A percentile compares a stretch with the other conserved stretches of the same genome.
Conservation (phyloP, 1,140 invertebrate genomes). For the Phocides pigmalion region DNA sequence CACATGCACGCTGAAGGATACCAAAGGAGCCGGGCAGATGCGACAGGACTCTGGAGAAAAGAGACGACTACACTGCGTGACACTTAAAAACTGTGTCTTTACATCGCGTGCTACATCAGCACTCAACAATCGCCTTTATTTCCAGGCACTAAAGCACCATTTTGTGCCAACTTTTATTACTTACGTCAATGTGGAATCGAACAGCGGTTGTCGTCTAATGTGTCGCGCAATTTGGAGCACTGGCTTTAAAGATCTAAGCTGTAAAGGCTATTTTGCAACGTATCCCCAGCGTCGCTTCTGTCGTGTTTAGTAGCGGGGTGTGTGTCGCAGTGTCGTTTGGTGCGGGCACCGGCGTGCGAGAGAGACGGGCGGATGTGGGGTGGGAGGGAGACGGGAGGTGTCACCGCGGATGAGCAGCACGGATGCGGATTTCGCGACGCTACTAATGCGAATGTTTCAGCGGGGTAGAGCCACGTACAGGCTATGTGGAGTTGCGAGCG, state of each 20-base stretch:
- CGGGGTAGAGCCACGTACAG: constrained; percentile 20
- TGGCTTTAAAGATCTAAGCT: constrained; percentile 52
- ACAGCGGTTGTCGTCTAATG: constrained; percentile 78
- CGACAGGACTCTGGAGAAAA: constrained; percentile 81
- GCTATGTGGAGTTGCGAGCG: constrained; percentile 28
- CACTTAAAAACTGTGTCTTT: constrained; percentile 83
- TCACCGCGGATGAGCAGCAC: constrained; percentile 69
- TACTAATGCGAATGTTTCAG: constrained; percentile 49
- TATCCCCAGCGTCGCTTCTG: constrained; percentile 51
- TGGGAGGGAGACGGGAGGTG: constrained; percentile 61
- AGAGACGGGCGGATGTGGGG: constrained; percentile 56
- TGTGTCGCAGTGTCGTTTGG: constrained; percentile 72
- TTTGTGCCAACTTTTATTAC: constrained; percentile 1
- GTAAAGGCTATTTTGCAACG: constrained; percentile 61
- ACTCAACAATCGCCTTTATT: constrained; percentile 35
- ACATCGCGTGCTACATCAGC: constrained; percentile 48
- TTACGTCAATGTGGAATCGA: constrained; percentile 47
- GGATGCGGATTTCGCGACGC: constrained; percentile 57
- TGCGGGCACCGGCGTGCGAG: constrained; percentile 62
- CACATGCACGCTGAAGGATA: constrained; percentile 77
- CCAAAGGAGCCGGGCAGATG: constrained; percentile 79
- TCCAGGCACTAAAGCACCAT: constrained; percentile 36
- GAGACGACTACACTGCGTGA: constrained; percentile 82
- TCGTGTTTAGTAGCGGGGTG: constrained; percentile 45
- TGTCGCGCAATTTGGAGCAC: constrained; percentile 73